phyloP scores from a whole-genome alignment of 2,888 invertebrate species.

The Lasius fuliginosus region DNA sequence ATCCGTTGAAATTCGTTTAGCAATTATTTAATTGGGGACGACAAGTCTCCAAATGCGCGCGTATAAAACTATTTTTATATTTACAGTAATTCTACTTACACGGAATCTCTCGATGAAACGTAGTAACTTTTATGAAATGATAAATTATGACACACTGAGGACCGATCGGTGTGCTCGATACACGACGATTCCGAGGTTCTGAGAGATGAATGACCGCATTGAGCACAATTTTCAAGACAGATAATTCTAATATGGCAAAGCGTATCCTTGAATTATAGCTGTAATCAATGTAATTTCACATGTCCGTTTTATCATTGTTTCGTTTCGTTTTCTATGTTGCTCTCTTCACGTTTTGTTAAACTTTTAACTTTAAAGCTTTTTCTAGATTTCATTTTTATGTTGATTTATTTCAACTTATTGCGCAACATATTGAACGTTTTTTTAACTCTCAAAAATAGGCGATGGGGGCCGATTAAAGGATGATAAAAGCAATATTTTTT shows the following conservation, averaged over 20 bases:
- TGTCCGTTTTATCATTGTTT: slow-evolving; percentile 5
- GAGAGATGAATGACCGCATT: slow-evolving; percentile 25
- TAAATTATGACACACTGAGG: slow-evolving; percentile 55
- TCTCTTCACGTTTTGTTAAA: background rate
- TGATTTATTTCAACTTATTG: slow-evolving; percentile 16
- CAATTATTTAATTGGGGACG: background rate
- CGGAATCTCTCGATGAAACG: slow-evolving; percentile 26
- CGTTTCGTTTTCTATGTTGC: background rate
- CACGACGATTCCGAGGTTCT: slow-evolving; percentile 49
- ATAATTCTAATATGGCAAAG: slow-evolving; percentile 12
- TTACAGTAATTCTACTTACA: slow-evolving; percentile 61
- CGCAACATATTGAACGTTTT: background rate
- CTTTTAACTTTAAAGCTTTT: background rate
- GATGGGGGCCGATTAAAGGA: background rate
- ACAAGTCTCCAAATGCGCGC: background rate
- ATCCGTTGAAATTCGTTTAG: background rate
- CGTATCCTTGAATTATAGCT: background rate
- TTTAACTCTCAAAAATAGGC: background rate
- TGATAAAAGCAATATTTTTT: background rate
- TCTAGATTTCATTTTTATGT: background rate
- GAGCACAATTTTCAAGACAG: background rate
- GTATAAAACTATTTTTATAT: slow-evolving; percentile 39
- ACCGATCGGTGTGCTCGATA: slow-evolving; percentile 52
- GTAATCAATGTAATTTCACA: background rate
- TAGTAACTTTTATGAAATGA: slow-evolving; percentile 45